Base-by-base conservation (phyloP, 2,113 vertebrate species). In the Silurus glanis region DNA sequence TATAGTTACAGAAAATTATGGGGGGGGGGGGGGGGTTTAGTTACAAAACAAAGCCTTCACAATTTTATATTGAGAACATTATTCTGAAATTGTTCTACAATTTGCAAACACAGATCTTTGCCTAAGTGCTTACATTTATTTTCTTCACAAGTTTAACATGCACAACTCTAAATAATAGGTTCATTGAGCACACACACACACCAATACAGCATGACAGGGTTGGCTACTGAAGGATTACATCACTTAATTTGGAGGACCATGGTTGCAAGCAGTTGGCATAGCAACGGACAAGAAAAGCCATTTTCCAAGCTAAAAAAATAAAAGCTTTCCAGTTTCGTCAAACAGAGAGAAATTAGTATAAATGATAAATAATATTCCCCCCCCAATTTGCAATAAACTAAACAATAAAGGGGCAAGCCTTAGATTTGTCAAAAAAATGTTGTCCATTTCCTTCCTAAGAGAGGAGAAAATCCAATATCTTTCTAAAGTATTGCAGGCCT, bases 221-320 rank as follows among this genome's bases (percentile, higher is more conserved):
- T 75, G 47, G 9, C 72, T 51, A 92, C 86, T 90, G 91, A 92
- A 84, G 88, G 88, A 90, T 92, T 92, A 94, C 93, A 93, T 94
- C 89, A 96, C 98, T 99, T 99, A 99, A 98, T 99, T 99, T 99
- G 93, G 98, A 98, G 93, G 98, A 97, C 98, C 98, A 99, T 21
- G 98, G 98, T 88, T 99, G 98, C 94, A 99, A 95, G 94, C 98
- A 99, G 96, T 99, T 99, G 96, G 98, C 98, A 80, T 99, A 99
- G 96, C 98, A 99, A 93, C 98, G 97, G 92, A 99, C 97, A 89
- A 99, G 98, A 96, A 99, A 99, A 97, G 98, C 98, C 98, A 99
- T 99, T 96, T 97, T 94, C 94, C 90, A 88, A 88, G 95, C 92
- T 90, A 93, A 92, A 92, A 91, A 92, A 92, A 91, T 92, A 92